phyloP scores from a whole-genome alignment of 1,140 invertebrate species.

The Anadara kagoshimensis region DNA sequence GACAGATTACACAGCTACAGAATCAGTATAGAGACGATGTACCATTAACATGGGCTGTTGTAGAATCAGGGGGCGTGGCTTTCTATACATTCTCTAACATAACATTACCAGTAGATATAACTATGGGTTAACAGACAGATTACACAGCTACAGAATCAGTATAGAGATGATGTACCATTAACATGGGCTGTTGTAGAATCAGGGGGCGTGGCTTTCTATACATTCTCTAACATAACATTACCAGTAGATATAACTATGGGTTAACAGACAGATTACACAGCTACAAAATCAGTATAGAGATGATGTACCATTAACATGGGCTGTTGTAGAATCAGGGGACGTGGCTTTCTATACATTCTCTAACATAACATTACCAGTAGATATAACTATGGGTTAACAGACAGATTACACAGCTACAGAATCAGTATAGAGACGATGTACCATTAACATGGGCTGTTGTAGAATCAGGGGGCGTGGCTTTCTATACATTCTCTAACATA shows the following conservation, averaged over 20 bases:
- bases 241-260: not conserved
- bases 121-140: too few species aligned
- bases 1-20: too few species aligned
- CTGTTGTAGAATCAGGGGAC: conserved; percentile 65
- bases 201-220: conserved; percentile 66
- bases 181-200: conserved; percentile 66
- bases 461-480: conserved; percentile 64
- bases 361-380: not conserved
- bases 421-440: conserved; percentile 45
- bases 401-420: too few species aligned
- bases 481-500: conserved; percentile 42
- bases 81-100: conserved; percentile 49
- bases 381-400: too few species aligned
- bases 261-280: too few species aligned
- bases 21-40: conserved; percentile 45
- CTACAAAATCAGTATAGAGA: conserved; percentile 33
- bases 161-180: conserved; percentile 54
- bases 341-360: conserved; percentile 59
- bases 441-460: conserved; percentile 66
- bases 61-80: conserved; percentile 63
- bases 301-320: conserved; percentile 60
- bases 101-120: not conserved
- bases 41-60: conserved; percentile 64
- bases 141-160: not conserved
- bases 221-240: not conserved